Percentiles rank a stretch among this genome's conserved stretches.
phyloP scores from a whole-genome alignment of 2,113 vertebrate genomes.

The Donacobius atricapilla region DNA sequence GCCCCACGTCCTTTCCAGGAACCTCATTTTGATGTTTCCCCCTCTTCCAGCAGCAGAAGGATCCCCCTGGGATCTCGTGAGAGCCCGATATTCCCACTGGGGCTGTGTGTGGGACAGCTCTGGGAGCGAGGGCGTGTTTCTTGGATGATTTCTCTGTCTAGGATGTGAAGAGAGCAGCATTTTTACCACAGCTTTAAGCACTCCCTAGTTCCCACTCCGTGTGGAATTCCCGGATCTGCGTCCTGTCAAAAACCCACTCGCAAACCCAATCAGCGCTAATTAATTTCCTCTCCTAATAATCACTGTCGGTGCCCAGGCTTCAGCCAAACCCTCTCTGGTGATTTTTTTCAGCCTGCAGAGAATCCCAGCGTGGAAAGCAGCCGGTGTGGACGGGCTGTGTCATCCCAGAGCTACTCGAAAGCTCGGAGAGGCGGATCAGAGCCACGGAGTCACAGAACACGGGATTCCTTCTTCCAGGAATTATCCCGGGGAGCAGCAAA shows the following conservation, averaged over 20 bases:
- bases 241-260: neutral
- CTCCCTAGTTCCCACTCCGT: neutral
- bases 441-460: neutral
- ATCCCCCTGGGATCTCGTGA: neutral
- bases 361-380: neutral
- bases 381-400: neutral
- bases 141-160: neutral
- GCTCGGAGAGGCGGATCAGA: neutral
- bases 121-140: neutral
- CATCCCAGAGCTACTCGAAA: neutral
- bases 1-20: neutral
- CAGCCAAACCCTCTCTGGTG: neutral
- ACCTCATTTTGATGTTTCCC: neutral
- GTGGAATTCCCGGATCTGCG: neutral
- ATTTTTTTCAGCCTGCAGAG: neutral
- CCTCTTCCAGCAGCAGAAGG: neutral
- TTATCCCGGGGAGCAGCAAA: neutral
- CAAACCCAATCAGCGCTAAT: neutral
- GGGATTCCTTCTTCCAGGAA: constrained; percentile 8
- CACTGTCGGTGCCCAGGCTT: neutral
- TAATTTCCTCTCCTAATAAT: neutral
- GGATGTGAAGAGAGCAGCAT: neutral
- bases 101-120: neutral
- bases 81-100: neutral
- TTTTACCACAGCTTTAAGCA: neutral